Conservation (phyloP, 2,113 vertebrate genomes). For the Ailurus styani region DNA sequence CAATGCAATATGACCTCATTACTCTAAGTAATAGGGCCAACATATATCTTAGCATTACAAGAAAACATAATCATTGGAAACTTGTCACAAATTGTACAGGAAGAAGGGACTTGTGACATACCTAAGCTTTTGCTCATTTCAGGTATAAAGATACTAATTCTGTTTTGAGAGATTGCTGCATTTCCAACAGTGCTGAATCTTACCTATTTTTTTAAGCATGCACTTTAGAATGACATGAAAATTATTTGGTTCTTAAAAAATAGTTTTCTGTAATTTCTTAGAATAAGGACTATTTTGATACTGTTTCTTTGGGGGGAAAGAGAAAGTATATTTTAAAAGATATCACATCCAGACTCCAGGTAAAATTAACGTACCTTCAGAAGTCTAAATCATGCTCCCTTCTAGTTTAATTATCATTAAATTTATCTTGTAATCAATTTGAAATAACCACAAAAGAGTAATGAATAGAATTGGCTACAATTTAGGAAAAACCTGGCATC, state of each 20-base stretch:
- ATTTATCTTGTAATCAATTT: constrained; percentile 40
- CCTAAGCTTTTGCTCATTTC: not conserved
- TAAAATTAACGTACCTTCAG: constrained; percentile 15
- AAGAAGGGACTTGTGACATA: not conserved
- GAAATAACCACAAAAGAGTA: not conserved
- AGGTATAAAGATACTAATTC: not conserved
- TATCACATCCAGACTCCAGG: not conserved
- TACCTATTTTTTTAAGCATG: constrained; percentile 31
- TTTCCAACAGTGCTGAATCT: constrained; percentile 33
- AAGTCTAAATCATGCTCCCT: not conserved
- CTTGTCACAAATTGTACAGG: not conserved
- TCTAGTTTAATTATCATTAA: constrained; percentile 19
- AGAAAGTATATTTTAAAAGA: constrained; percentile 9
- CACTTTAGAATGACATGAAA: constrained; percentile 51
- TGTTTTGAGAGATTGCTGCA: constrained; percentile 37
- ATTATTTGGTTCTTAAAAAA: constrained; percentile 55
- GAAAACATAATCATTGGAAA: not conserved
- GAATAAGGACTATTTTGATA: constrained; percentile 25
- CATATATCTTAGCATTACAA: not conserved
- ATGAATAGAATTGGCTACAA: not conserved
- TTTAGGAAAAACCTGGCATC: not conserved
- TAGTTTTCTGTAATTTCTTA: constrained; percentile 46
- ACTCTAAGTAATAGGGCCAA: not conserved
- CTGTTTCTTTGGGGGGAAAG: constrained; percentile 24
- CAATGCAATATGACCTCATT: not conserved